Evolutionary conservation across 2,888 invertebrate species (phyloP), one percentile per base, ranked within the genome.

Genomic region (Metellina segmentata): DNA sequence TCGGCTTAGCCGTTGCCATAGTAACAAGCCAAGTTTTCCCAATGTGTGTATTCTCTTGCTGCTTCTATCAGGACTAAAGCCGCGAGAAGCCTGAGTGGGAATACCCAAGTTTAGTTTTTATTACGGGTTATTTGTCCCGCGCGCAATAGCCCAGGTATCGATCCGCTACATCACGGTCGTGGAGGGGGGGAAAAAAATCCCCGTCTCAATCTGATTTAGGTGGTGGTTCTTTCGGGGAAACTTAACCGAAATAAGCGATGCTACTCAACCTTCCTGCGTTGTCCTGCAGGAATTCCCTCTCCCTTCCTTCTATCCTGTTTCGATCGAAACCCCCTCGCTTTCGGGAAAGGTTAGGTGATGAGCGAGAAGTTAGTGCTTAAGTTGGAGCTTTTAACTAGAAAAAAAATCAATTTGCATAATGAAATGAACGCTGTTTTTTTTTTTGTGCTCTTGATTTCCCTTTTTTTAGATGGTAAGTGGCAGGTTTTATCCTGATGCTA

Each of bases 41-140:
- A 88, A 74, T 70, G 20, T 86, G 53, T 51, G n/a, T 53, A 61
- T 69, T 70, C 51, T 71, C 53, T 71, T 34, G 48, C 53, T 79
- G 49, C 74, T 81, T 79, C 53, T 87, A 79, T 79, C 79, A 72
- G 81, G 77, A 77, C 53, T 51, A 52, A 81, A 88, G 89, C 89
- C 82, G 19, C 81, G 48, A 6, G 61, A 82, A 82, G 49, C 70
- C 72, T 77, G 70, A 13, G 69, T 69, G 85, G 61, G 88, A 88
- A 81, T 81, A 74, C 61, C 88, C 48, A 48, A 71, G 89, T 89
- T 89, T 89, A 89, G 89, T 89, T 89, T 79, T 89, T 89, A 85
- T 77, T 89, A 83, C 89, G 53, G 83, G 81, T 34, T 81, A 61
- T 75, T 61, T 88, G 88, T 75, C 16, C 51, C 20, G 81, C 71